These are phyloP conservation scores for Drosophila quadrilineata DNA, from an alignment of 1,140 invertebrate species.

Conservation along the genomic window DNA sequence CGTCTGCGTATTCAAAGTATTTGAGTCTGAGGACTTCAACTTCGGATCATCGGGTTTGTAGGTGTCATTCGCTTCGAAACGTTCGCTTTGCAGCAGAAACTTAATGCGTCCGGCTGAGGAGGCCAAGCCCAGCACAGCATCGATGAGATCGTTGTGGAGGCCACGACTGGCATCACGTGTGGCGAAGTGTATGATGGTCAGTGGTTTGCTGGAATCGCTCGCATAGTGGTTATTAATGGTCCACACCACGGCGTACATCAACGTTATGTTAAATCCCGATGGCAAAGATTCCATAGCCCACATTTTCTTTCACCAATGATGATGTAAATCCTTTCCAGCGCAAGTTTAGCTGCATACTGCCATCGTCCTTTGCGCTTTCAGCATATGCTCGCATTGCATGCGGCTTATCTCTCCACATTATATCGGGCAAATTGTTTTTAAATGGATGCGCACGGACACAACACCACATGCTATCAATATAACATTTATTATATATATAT, in stretches of 20 bases:
- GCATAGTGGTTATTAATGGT: conserved; percentile 62
- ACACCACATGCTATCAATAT: conserved; percentile 11
- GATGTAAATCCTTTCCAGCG: too few relatives aligned
- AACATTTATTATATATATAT: too few relatives aligned
- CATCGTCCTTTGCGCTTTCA: neutral
- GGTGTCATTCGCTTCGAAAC: neutral
- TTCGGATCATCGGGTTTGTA: neutral
- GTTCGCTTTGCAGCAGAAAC: conserved; percentile 47
- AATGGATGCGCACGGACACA: conserved; percentile 40
- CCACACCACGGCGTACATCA: conserved; percentile 69
- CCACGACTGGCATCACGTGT: conserved; percentile 23
- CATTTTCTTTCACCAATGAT: conserved; percentile 11
- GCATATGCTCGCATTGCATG: too few relatives aligned
- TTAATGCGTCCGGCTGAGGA: conserved; percentile 25
- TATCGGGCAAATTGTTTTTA: conserved; percentile 39
- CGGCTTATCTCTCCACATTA: conserved; percentile 23
- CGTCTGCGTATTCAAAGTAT: conserved; percentile 6
- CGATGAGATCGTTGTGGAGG: conserved; percentile 62
- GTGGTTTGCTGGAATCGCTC: conserved; percentile 25
- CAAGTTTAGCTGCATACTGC: conserved; percentile 1
- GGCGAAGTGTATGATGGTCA: conserved; percentile 58
- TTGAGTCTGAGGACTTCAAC: neutral
- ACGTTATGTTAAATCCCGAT: conserved; percentile 41
- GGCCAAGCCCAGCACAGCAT: conserved; percentile 26
- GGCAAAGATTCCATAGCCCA: conserved; percentile 4